phyloP scores from a whole-genome alignment of 2,113 vertebrate species.

The Dipodomys ordii region DNA sequence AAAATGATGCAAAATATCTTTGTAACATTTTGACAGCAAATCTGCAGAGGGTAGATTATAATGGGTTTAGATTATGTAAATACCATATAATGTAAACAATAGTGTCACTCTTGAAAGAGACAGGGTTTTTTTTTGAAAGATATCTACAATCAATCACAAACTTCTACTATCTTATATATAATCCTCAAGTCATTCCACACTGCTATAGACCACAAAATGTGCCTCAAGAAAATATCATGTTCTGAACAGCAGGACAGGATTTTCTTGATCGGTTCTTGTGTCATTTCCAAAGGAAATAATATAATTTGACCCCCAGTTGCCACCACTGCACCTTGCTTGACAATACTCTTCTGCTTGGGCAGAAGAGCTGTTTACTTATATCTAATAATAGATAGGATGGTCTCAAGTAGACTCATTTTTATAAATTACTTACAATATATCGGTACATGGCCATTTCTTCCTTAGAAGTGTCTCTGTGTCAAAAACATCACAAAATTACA shows the following conservation, averaged over 20 bases:
- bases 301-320: conserved; percentile 2
- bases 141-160: conserved; percentile 13
- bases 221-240: neutral
- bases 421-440: conserved; percentile 72
- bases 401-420: conserved; percentile 43
- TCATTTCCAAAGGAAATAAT: conserved; percentile 20
- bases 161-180: conserved; percentile 10
- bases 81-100: neutral
- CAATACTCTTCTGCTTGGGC: neutral
- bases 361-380: conserved; percentile 46
- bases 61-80: neutral
- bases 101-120: neutral
- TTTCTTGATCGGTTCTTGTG: conserved; percentile 38
- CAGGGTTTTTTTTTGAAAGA: neutral
- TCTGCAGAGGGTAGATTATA: neutral
- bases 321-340: neutral
- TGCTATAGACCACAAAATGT: conserved; percentile 46
- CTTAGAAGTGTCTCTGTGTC: conserved; percentile 62
- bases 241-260: conserved; percentile 17
- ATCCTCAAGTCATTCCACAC: neutral
- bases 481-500: conserved; percentile 58
- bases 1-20: neutral
- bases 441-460: conserved; percentile 56
- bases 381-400: conserved; percentile 29
- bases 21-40: conserved; percentile 24